These are phyloP conservation scores for Caenorhabditis briggsae DNA, from an alignment of 1,140 invertebrate species.

Conservation along the genomic window DNA sequence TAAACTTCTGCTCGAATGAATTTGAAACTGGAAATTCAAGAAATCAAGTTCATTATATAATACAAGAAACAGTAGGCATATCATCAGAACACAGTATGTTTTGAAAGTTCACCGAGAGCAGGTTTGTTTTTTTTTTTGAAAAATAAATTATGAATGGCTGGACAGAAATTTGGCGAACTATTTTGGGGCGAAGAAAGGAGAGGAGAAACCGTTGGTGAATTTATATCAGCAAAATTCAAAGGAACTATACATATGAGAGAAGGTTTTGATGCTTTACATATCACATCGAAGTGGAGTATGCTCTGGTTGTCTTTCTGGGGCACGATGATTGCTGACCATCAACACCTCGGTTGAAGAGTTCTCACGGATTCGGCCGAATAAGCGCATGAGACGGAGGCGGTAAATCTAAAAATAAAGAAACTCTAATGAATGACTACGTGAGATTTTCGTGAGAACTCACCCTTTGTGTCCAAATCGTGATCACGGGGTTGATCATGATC, in stretches of 20 bases:
- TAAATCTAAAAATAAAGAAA: conserved; percentile 16
- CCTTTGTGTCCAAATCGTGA: conserved; percentile 71
- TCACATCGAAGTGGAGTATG: conserved; percentile 32
- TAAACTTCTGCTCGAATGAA: no score
- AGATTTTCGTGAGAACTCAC: conserved; percentile 21
- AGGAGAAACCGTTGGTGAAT: background rate
- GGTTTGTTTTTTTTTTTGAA: no score
- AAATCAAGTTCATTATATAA: conserved; percentile 15
- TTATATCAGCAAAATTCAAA: background rate
- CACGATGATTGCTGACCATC: conserved; percentile 26
- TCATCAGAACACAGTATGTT: conserved; percentile 50
- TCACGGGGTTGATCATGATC: conserved; percentile 74
- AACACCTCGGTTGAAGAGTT: conserved; percentile 29
- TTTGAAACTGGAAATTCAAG: background rate
- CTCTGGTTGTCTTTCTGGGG: conserved; percentile 27
- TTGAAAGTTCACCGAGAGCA: conserved; percentile 52
- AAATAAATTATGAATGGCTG: conserved; percentile 38
- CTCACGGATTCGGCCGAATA: conserved; percentile 31
- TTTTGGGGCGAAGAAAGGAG: background rate
- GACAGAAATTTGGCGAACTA: background rate
- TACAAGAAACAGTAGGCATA: conserved; percentile 9
- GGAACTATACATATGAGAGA: background rate
- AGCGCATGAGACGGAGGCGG: conserved; percentile 29
- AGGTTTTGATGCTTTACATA: background rate
- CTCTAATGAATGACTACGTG: background rate